Evolutionary conservation across 2,113 vertebrate species (phyloP).

Genomic region (Anas platyrhynchos): DNA sequence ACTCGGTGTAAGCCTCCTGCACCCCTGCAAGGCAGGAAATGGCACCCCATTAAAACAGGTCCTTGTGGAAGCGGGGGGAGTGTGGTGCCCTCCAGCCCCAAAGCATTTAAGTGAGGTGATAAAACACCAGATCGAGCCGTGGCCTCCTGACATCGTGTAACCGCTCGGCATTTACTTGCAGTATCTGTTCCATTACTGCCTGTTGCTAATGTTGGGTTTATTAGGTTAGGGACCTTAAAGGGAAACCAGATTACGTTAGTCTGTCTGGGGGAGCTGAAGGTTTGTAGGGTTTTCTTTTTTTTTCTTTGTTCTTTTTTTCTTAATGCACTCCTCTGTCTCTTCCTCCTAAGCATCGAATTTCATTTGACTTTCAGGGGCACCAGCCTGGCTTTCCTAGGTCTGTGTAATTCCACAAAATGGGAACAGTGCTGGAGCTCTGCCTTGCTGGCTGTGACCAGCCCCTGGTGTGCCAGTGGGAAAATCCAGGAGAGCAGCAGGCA

Average conservation of each 20-base stretch:
- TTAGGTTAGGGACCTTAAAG: not conserved
- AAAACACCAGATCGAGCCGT: not conserved
- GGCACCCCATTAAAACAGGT: too few relatives aligned
- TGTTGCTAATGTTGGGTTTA: not conserved
- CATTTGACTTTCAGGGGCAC: not conserved
- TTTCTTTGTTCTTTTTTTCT: not conserved
- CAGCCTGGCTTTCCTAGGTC: not conserved
- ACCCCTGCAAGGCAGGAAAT: not conserved
- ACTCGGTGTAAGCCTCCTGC: not conserved
- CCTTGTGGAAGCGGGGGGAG: not conserved
- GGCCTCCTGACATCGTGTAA: not conserved
- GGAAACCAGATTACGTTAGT: not conserved
- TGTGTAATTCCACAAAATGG: not conserved
- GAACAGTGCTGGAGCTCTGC: not conserved
- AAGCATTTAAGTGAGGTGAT: fast-evolving
- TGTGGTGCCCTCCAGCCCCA: not conserved
- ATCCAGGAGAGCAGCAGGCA: not conserved
- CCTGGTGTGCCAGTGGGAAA: not conserved
- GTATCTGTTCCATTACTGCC: not conserved
- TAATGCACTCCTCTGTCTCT: not conserved
- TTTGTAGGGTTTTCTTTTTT: not conserved
- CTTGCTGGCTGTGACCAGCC: not conserved
- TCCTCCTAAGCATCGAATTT: not conserved
- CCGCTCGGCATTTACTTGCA: not conserved
- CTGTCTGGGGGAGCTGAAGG: not conserved